A percentile compares a stretch with the other conserved stretches of the same genome.
Conservation (phyloP, 2,113 vertebrate genomes). For the Phocoena sinus region DNA sequence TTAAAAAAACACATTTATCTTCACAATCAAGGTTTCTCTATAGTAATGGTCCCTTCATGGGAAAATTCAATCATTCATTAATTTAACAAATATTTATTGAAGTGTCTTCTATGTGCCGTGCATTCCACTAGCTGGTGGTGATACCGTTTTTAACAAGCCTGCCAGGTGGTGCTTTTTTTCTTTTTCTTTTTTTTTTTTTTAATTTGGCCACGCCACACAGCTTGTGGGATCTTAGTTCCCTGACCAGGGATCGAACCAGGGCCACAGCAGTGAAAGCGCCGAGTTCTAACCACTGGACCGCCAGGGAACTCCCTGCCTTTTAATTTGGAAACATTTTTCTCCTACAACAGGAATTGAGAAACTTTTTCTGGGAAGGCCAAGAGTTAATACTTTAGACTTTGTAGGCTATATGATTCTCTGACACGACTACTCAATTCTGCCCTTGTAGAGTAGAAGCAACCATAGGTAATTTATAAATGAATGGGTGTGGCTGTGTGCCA, state of each 20-base stretch:
- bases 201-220: no score
- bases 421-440: neutral
- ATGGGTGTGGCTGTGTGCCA: neutral
- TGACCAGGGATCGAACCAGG: no score
- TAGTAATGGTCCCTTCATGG: neutral
- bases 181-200: accelerated
- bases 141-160: neutral
- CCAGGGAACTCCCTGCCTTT: neutral
- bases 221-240: no score
- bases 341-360: neutral
- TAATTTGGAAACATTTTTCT: neutral
- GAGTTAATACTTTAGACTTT: neutral
- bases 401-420: neutral
- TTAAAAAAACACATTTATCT: neutral
- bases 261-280: no score
- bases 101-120: no score
- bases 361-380: neutral
- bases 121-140: neutral
- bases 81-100: neutral
- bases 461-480: neutral
- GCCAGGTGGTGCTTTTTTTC: neutral
- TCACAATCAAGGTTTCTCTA: neutral
- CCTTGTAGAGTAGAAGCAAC: neutral
- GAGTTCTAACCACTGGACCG: no score
- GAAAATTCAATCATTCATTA: neutral